A percentile compares a stretch with the other conserved stretches of the same genome.
phyloP scores from a whole-genome alignment of 2,113 vertebrate genomes.

The Eclectus roratus region DNA sequence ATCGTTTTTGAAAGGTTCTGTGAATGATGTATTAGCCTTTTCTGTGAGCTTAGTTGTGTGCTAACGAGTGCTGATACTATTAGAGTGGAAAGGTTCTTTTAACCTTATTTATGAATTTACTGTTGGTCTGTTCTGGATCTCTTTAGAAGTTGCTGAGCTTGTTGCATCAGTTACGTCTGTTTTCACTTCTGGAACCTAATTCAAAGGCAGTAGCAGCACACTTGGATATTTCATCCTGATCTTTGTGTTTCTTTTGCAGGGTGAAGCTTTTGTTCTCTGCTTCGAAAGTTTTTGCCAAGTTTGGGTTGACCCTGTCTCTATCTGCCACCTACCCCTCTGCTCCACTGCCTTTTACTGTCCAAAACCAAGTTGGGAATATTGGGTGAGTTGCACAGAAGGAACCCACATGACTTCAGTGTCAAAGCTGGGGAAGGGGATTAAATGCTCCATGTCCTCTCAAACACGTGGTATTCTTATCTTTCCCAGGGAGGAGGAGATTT shows the following conservation, averaged over 20 bases:
- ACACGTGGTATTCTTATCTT: background rate
- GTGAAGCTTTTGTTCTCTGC: constrained; percentile 77
- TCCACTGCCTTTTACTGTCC: constrained; percentile 62
- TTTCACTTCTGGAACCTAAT: background rate
- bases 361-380: constrained; percentile 61
- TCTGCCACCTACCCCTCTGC: constrained; percentile 67
- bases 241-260: constrained; percentile 38
- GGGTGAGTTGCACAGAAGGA: constrained; percentile 66
- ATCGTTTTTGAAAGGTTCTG: background rate
- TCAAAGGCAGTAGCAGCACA: background rate
- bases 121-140: background rate
- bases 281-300: constrained; percentile 69
- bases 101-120: background rate
- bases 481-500: constrained; percentile 69
- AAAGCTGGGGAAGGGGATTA: background rate
- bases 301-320: constrained; percentile 71
- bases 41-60: background rate
- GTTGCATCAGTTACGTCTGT: background rate
- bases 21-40: background rate
- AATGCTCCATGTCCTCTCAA: rapidly evolving
- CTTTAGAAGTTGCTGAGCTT: background rate
- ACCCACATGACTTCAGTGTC: background rate
- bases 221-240: background rate
- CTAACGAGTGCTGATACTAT: background rate
- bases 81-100: background rate